These are phyloP conservation scores for Amaurobius ferox DNA, from an alignment of 2,888 invertebrate species.

Conservation along the genomic window DNA sequence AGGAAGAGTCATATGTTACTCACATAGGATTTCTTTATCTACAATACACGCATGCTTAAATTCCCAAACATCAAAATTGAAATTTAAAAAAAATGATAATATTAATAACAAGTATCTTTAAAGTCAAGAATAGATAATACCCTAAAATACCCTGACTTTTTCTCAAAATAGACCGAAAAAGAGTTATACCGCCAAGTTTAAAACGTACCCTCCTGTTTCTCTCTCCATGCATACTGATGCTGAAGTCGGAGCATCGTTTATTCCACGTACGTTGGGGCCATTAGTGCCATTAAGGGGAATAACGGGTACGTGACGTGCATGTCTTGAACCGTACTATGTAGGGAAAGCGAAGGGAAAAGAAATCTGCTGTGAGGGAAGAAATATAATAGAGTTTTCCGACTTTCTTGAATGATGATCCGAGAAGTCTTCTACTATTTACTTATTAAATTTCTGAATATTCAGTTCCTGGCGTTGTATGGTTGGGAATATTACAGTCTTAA, in stretches of 20 bases:
- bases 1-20: too few species aligned
- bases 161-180: too few species aligned
- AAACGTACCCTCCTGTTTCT: background rate
- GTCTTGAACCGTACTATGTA: slow-evolving; percentile 2
- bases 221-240: background rate
- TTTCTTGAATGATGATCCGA: background rate
- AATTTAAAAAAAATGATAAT: too few species aligned
- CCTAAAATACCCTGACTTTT: too few species aligned
- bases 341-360: background rate
- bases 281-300: slow-evolving; percentile 65
- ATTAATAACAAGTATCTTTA: too few species aligned
- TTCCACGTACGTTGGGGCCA: slow-evolving; percentile 55
- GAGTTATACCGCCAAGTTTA: too few species aligned
- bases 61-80: too few species aligned
- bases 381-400: background rate
- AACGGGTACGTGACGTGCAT: slow-evolving; percentile 49
- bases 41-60: too few species aligned
- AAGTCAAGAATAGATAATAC: too few species aligned
- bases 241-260: slow-evolving; percentile 46
- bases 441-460: background rate
- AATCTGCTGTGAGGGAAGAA: background rate
- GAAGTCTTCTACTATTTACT: background rate
- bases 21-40: too few species aligned
- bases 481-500: too few species aligned
- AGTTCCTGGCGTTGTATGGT: too few species aligned